phyloP scores from a whole-genome alignment of 2,113 vertebrate genomes.

The Neomonachus schauinslandi region DNA sequence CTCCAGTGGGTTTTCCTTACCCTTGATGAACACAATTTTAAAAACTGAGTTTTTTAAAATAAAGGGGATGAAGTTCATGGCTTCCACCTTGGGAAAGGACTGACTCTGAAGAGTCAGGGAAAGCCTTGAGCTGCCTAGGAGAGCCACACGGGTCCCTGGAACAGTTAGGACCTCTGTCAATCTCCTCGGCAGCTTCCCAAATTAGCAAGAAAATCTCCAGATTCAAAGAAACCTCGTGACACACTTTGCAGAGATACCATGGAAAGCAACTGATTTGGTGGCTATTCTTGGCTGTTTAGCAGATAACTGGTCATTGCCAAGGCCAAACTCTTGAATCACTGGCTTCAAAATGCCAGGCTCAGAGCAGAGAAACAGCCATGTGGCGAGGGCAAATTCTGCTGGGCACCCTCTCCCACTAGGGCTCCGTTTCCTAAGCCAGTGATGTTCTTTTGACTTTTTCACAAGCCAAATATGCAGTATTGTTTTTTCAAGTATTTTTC shows the following conservation, averaged over 20 bases:
- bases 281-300: constrained; percentile 59
- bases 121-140: neutral
- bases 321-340: neutral
- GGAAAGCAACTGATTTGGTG: constrained; percentile 45
- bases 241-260: constrained; percentile 41
- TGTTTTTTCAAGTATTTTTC: neutral
- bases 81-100: neutral
- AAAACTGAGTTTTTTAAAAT: neutral
- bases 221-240: constrained; percentile 58
- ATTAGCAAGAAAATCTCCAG: constrained; percentile 68
- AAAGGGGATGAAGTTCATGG: constrained; percentile 30
- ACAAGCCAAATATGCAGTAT: neutral
- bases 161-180: neutral
- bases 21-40: neutral
- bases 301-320: constrained; percentile 49
- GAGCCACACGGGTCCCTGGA: neutral
- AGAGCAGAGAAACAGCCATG: neutral
- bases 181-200: constrained; percentile 9
- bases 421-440: neutral
- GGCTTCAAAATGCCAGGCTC: neutral
- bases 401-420: neutral
- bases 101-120: neutral
- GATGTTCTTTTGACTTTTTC: neutral
- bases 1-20: neutral
- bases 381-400: neutral